phyloP scores from a whole-genome alignment of 2,797 vertebrate genomes.

The Podargus strigoides region DNA sequence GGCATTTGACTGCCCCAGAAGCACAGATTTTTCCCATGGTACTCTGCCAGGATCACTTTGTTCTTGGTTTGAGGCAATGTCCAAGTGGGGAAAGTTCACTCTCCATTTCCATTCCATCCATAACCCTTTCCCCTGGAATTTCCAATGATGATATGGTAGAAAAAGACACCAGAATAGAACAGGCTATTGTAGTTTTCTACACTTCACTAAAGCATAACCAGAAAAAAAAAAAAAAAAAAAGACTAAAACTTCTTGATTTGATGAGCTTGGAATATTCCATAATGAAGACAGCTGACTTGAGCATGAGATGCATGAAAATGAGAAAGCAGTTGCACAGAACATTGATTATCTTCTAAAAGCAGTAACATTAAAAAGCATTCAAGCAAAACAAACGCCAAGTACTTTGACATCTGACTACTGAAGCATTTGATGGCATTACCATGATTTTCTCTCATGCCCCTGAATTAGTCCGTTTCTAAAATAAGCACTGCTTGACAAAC shows the following conservation, averaged over 20 bases:
- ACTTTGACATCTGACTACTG: neutral
- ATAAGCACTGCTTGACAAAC: neutral
- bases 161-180: neutral
- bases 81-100: neutral
- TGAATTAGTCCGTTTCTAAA: constrained; percentile 4
- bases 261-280: neutral
- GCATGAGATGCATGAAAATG: neutral
- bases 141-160: neutral
- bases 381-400: neutral
- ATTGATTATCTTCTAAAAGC: constrained; percentile 9
- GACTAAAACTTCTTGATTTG: neutral
- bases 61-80: neutral
- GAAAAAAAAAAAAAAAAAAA: neutral
- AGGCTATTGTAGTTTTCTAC: neutral
- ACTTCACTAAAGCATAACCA: neutral
- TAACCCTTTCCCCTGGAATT: neutral
- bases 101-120: neutral
- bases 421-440: neutral
- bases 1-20: neutral
- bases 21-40: neutral
- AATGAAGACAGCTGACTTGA: neutral
- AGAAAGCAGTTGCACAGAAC: neutral
- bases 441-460: neutral
- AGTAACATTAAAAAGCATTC: neutral
- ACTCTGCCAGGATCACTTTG: neutral